A percentile compares a stretch with the other conserved stretches of the same genome.
These are phyloP conservation scores for Megalonaias nervosa DNA, from an alignment of 1,140 invertebrate species.

Conservation along the genomic window DNA sequence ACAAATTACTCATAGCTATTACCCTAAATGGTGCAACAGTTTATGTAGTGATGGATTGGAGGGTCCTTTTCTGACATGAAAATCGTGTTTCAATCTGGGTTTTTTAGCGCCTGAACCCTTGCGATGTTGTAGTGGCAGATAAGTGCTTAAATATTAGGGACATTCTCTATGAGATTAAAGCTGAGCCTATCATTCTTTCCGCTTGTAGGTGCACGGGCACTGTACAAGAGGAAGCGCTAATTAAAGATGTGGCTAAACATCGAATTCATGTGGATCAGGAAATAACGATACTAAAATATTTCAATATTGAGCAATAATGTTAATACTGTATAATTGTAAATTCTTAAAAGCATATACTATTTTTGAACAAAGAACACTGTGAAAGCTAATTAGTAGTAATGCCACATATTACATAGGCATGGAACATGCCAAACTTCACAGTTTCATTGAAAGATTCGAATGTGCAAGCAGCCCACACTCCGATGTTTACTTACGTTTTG, in stretches of 20 bases:
- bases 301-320: too few relatives aligned
- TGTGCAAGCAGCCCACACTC: too few relatives aligned
- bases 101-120: conserved; percentile 3
- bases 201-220: conserved; percentile 32
- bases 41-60: conserved; percentile 36
- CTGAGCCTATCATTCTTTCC: conserved; percentile 33
- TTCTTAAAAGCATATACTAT: too few relatives aligned
- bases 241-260: conserved; percentile 41
- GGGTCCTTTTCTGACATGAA: conserved; percentile 34
- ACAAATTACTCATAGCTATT: conserved; percentile 38
- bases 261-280: conserved; percentile 51
- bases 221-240: conserved; percentile 32
- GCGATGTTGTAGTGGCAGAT: conserved; percentile 33
- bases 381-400: too few relatives aligned
- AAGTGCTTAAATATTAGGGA: conserved; percentile 36
- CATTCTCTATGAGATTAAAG: conserved; percentile 25
- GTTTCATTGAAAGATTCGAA: too few relatives aligned
- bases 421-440: too few relatives aligned
- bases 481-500: too few relatives aligned
- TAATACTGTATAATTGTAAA: too few relatives aligned
- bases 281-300: conserved; percentile 23
- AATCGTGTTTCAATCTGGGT: conserved; percentile 33
- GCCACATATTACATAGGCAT: too few relatives aligned
- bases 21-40: conserved; percentile 32
- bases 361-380: too few relatives aligned